phyloP scores from a whole-genome alignment of 1,140 invertebrate species.

The Diorhabda elongata region DNA sequence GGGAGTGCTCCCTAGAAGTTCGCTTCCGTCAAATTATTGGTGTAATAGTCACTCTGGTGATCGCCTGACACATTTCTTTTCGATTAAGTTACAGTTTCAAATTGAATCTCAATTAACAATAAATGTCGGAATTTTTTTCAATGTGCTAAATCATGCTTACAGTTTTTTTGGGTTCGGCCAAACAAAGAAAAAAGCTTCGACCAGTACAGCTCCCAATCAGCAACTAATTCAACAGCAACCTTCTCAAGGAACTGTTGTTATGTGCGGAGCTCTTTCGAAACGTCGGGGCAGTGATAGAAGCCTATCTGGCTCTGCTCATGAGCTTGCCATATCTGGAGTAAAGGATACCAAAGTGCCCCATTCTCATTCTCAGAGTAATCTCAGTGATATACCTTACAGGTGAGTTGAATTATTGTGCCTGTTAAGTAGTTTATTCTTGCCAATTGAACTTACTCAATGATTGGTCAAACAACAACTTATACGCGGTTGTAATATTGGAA shows the following conservation, averaged over 20 bases:
- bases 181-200: conserved; percentile 75
- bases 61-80: too few species aligned
- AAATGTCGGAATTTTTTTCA: too few species aligned
- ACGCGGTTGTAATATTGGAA: too few species aligned
- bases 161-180: conserved; percentile 88
- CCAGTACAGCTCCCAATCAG: conserved; percentile 54
- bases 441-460: neutral
- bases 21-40: too few species aligned
- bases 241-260: conserved; percentile 39
- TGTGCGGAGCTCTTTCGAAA: conserved; percentile 50
- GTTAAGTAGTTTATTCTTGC: neutral
- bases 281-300: conserved; percentile 75
- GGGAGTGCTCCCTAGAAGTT: too few species aligned
- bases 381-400: conserved; percentile 75
- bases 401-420: conserved; percentile 39
- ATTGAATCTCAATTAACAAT: too few species aligned
- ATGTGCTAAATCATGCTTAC: conserved; percentile 12
- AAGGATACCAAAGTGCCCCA: conserved; percentile 64
- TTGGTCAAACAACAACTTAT: too few species aligned
- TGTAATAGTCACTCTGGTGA: too few species aligned
- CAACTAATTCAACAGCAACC: conserved; percentile 47
- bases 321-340: conserved; percentile 66
- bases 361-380: conserved; percentile 76
- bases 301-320: conserved; percentile 74
- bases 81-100: too few species aligned